Conservation (phyloP, 2,888 invertebrate species). For the Nomada flava region DNA sequence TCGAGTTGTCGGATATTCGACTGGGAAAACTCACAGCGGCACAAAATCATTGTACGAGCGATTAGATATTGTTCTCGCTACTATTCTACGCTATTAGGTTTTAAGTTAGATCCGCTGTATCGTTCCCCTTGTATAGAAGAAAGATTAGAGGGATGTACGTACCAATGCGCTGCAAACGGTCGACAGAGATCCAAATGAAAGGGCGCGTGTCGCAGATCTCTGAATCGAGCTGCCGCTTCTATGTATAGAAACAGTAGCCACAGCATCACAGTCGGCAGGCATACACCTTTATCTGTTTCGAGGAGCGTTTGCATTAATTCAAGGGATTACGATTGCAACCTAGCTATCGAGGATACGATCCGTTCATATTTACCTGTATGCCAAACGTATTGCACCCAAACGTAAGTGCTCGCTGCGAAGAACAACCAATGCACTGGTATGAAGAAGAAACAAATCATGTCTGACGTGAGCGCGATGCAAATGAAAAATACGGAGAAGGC, state of each 20-base stretch:
- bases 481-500: slow-evolving; percentile 99
- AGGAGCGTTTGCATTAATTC: slow-evolving; percentile 7
- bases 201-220: slow-evolving; percentile 93
- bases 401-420: slow-evolving; percentile 99
- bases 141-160: slow-evolving; percentile 78
- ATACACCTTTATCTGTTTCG: slow-evolving; percentile 93
- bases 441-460: slow-evolving; percentile 99
- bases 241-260: slow-evolving; percentile 98
- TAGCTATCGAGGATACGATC: not conserved
- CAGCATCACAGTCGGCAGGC: slow-evolving; percentile 96
- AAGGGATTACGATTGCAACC: not conserved
- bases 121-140: not conserved
- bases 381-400: slow-evolving; percentile 99
- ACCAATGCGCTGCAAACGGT: slow-evolving; percentile 98
- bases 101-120: no score
- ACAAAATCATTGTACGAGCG: no score
- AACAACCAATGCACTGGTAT: slow-evolving; percentile 99
- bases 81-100: no score
- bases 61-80: no score
- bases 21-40: no score
- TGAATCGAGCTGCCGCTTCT: slow-evolving; percentile 95
- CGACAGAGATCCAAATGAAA: slow-evolving; percentile 95
- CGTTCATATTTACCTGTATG: slow-evolving; percentile 91
- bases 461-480: slow-evolving; percentile 98
- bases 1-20: no score